These are phyloP conservation scores for Pterocles orientalis DNA, from an alignment of 2,113 vertebrate genomes.

Conservation along the genomic window DNA sequence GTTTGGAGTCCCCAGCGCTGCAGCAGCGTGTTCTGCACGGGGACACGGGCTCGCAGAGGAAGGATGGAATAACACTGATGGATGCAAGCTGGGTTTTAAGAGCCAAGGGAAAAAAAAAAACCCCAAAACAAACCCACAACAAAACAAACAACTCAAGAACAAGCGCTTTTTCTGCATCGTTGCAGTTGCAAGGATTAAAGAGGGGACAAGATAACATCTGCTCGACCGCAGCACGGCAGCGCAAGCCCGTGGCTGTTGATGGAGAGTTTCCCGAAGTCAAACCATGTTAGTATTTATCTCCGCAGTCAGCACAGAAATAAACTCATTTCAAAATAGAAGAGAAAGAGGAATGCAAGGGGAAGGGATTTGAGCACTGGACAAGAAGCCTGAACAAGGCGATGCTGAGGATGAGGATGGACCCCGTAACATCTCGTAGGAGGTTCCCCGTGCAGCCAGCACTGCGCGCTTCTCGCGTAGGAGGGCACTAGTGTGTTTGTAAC, in stretches of 20 bases:
- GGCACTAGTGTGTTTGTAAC: conserved; percentile 1
- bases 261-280: neutral
- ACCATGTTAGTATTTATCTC: neutral
- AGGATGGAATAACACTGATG: neutral
- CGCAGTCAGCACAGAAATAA: neutral
- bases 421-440: neutral
- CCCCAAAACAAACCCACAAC: neutral
- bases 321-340: neutral
- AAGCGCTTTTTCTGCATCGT: neutral
- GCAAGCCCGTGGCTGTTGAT: neutral
- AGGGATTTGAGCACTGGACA: neutral
- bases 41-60: neutral
- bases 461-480: neutral
- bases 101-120: neutral
- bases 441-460: neutral
- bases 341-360: neutral
- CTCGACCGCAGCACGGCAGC: neutral
- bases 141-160: neutral
- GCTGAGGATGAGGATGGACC: neutral
- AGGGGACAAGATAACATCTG: neutral
- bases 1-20: neutral
- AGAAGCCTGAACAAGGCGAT: neutral
- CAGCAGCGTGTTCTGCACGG: neutral
- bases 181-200: neutral
- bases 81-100: neutral